Conservation (phyloP, 2,797 vertebrate species). For the Trematomus bernacchii region DNA sequence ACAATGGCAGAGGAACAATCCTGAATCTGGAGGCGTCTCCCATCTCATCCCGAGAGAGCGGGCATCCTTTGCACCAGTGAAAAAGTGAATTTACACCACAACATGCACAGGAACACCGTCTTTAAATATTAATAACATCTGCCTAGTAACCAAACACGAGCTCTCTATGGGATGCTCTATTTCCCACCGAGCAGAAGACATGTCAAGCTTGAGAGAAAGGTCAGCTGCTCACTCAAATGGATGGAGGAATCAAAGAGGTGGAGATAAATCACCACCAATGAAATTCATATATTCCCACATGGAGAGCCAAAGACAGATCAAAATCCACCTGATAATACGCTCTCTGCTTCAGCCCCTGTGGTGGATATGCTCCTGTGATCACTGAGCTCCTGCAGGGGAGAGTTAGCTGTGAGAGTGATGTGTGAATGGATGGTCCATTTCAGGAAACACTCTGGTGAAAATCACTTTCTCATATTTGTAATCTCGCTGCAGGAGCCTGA, state of each 20-base stretch:
- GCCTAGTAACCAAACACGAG: constrained; percentile 77
- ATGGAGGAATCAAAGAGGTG: constrained; percentile 28
- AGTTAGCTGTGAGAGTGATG: constrained; percentile 31
- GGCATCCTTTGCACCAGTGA: constrained; percentile 57
- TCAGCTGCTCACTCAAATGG: constrained; percentile 55
- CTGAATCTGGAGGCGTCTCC: constrained; percentile 49
- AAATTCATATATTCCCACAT: constrained; percentile 46
- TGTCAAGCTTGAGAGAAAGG: constrained; percentile 40
- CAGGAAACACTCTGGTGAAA: constrained; percentile 9
- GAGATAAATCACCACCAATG: constrained; percentile 8
- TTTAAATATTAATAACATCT: constrained; percentile 86
- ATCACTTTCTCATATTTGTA: constrained; percentile 33
- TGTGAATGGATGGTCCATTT: constrained; percentile 41
- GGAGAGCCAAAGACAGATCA: constrained; percentile 47
- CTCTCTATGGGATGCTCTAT: constrained; percentile 35
- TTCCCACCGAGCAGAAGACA: constrained; percentile 36
- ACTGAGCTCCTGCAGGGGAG: constrained; percentile 44
- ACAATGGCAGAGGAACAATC: constrained; percentile 44
- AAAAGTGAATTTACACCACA: constrained; percentile 71
- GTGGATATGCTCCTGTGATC: constrained; percentile 46
- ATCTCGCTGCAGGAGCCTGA: constrained; percentile 30
- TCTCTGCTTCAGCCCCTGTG: constrained; percentile 17
- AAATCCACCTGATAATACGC: constrained; percentile 48
- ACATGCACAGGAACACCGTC: constrained; percentile 59
- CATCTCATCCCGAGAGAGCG: constrained; percentile 51